Evolutionary conservation across 2,888 invertebrate species (phyloP), one percentile per base, ranked within the genome.

Genomic region (Phaedon cochleariae): DNA sequence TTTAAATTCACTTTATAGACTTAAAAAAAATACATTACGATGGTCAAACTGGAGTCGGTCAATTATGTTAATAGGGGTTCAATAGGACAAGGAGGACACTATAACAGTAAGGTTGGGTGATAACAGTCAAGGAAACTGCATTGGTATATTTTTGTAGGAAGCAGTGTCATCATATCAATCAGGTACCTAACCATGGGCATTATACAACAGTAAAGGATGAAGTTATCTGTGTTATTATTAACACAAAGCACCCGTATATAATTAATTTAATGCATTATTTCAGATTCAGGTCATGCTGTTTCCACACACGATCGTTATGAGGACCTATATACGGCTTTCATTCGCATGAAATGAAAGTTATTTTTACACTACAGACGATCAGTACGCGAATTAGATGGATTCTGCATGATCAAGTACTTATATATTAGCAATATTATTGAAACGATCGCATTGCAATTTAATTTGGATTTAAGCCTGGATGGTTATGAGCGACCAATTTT

Each of bases 191-290:
- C 45, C 58, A 53, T 59, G 48, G 29, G 46, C 52, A 59, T 64
- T 64, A 64, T 53, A 37, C 53, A 64, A 64, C 37, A 46, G n/a
- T 15, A 10, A 22, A 64, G 64, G 64, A 64, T 58, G 52, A 45
- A 52, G 31, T 63, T 63, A 45, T 60, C 60, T 57, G 41, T 45
- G 49, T 26, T 52, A 59, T 52, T 20, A 53, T 59, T 53, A 46
- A 46, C 22, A 53, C 64, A 31, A 53, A 59, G 57, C 53, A 29
- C 64, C 64, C 64, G 64, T 64, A 64, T 55, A 55, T 41, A 41
- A 55, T 55, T 41, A 41, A 37, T 15, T 21, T 15, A 55, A 55
- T 55, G 21, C 9, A 26, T 55, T 55, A 22, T 55, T 41, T 41
- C 37, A 37, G 41, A 55, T 55, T 55, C 37, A 55, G 55, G 55